These are phyloP conservation scores for Lepidurus packardi DNA, from an alignment of 1,140 invertebrate species.

Conservation along the genomic window DNA sequence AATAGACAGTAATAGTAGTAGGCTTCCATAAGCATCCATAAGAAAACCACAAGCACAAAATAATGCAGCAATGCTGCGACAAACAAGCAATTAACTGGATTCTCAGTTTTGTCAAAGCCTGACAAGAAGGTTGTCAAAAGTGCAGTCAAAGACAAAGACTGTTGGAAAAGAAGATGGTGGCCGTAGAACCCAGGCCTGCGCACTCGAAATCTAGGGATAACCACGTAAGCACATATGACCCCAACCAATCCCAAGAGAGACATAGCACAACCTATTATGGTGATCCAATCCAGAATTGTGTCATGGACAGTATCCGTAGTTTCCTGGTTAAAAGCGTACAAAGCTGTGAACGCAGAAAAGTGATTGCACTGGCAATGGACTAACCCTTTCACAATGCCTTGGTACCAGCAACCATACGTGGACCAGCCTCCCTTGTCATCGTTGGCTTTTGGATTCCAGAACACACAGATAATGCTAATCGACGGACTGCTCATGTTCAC, in stretches of 20 bases:
- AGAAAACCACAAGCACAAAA: constrained; percentile 47
- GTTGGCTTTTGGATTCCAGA: constrained; percentile 37
- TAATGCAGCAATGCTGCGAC: constrained; percentile 47
- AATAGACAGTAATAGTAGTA: constrained; percentile 48
- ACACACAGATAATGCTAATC: constrained; percentile 35
- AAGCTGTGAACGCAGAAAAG: constrained; percentile 37
- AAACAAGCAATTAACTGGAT: constrained; percentile 35
- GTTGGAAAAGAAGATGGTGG: constrained; percentile 40
- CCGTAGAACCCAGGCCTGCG: constrained; percentile 26
- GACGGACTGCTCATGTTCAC: not conserved
- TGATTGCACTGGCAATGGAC: constrained; percentile 39
- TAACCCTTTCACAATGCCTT: constrained; percentile 27
- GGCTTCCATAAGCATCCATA: constrained; percentile 50
- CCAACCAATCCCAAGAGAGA: constrained; percentile 39
- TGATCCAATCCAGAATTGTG: constrained; percentile 36
- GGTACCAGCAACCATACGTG: constrained; percentile 36
- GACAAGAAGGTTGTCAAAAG: constrained; percentile 37
- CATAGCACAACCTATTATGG: constrained; percentile 38
- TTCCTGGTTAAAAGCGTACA: constrained; percentile 37
- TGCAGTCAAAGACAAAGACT: constrained; percentile 38
- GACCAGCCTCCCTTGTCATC: constrained; percentile 37
- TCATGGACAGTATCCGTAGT: constrained; percentile 30
- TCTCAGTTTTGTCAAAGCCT: constrained; percentile 36
- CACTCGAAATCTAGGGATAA: constrained; percentile 39
- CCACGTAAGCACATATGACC: constrained; percentile 39